phyloP scores from a whole-genome alignment of 2,113 vertebrate genomes.

The Anolis sagrei region DNA sequence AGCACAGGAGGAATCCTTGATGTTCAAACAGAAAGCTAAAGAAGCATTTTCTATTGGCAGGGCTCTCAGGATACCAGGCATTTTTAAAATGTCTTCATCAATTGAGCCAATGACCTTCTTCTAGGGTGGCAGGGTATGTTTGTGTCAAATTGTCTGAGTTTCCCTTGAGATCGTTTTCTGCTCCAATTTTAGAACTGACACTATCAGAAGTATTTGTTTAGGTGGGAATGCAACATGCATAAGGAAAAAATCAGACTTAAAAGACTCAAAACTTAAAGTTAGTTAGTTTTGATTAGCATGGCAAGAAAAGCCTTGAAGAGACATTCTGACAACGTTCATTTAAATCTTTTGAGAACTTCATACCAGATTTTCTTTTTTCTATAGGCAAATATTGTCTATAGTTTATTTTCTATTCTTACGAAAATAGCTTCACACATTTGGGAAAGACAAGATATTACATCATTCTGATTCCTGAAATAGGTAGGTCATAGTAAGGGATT shows the following conservation, averaged over 20 bases:
- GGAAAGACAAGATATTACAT: neutral
- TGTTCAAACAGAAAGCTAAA: constrained; percentile 49
- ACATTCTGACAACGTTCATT: neutral
- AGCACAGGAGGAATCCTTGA: constrained; percentile 49
- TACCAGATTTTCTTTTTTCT: neutral
- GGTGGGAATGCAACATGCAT: neutral
- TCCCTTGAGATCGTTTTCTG: neutral
- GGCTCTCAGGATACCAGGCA: constrained; percentile 23
- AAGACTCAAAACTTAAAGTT: neutral
- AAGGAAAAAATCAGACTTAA: neutral
- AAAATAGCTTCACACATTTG: neutral
- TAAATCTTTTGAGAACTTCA: neutral
- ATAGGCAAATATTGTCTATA: neutral
- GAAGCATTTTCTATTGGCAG: constrained; percentile 44
- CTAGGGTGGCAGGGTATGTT: constrained; percentile 7
- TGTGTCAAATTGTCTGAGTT: neutral
- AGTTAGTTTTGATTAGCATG: neutral
- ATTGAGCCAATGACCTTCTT: constrained; percentile 44
- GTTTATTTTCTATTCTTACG: neutral
- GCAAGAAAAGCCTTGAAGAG: neutral
- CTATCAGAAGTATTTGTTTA: neutral
- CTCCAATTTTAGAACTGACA: neutral
- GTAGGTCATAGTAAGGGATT: constrained; percentile 24
- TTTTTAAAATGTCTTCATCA: constrained; percentile 40
- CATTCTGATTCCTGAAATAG: neutral